phyloP scores from a whole-genome alignment of 2,113 vertebrate genomes.

The Alethe diademata region DNA sequence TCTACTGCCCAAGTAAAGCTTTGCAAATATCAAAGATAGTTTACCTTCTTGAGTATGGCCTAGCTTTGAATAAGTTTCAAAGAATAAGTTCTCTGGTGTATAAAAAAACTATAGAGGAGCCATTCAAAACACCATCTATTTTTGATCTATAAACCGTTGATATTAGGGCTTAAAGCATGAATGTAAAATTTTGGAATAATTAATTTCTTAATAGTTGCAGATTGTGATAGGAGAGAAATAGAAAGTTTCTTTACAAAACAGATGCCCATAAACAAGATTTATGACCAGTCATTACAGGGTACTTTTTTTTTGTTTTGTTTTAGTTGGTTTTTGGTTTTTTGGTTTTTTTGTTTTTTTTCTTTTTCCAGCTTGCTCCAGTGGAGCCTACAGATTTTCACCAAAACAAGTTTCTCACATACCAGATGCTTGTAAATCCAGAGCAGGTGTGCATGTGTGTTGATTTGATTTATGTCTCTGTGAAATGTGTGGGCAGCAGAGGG shows the following conservation, averaged over 20 bases:
- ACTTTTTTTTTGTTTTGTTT: neutral
- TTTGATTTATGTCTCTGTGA: neutral
- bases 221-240: neutral
- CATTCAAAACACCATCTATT: neutral
- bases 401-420: neutral
- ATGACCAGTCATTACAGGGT: neutral
- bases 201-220: neutral
- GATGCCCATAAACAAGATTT: neutral
- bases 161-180: neutral
- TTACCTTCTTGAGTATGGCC: neutral
- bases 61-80: neutral
- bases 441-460: neutral
- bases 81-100: neutral
- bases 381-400: neutral
- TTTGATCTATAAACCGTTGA: neutral
- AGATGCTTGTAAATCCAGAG: neutral
- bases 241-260: neutral
- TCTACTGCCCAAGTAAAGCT: neutral
- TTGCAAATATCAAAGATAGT: neutral
- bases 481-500: neutral
- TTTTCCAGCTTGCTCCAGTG: neutral
- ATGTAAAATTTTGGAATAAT: neutral
- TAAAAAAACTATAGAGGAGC: neutral
- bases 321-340: fast-evolving
- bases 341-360: neutral